phyloP scores from a whole-genome alignment of 2,888 invertebrate species.

The Eupsilia transversa region DNA sequence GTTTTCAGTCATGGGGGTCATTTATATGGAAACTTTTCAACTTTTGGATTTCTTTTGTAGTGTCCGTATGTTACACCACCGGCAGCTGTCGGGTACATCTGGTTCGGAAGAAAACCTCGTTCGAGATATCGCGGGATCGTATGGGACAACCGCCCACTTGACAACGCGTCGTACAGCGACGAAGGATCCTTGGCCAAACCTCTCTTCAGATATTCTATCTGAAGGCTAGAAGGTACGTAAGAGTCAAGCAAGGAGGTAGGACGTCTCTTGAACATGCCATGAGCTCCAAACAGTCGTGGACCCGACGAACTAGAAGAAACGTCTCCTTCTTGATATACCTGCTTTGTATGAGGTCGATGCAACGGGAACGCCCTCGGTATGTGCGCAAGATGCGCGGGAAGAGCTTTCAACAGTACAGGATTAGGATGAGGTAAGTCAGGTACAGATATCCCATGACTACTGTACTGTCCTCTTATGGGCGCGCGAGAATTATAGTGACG shows the following conservation, averaged over 20 bases:
- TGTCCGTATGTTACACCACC: constrained; percentile 87
- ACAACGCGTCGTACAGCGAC: constrained; percentile 84
- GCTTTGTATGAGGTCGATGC: constrained; percentile 81
- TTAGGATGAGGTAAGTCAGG: constrained; percentile 83
- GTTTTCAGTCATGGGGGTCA: constrained; percentile 62
- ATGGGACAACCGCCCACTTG: constrained; percentile 78
- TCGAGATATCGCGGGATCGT: constrained; percentile 81
- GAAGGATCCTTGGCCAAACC: constrained; percentile 85
- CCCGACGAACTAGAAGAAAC: constrained; percentile 72
- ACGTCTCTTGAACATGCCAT: constrained; percentile 77
- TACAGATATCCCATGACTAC: constrained; percentile 70
- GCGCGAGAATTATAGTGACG: constrained; percentile 81
- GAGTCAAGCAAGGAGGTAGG: constrained; percentile 91
- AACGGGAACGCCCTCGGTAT: constrained; percentile 84
- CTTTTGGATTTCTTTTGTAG: constrained; percentile 84
- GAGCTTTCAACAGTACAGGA: constrained; percentile 79
- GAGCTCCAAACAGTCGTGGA: constrained; percentile 76
- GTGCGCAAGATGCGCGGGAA: constrained; percentile 81
- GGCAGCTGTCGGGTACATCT: constrained; percentile 86
- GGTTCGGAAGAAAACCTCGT: constrained; percentile 87
- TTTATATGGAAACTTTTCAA: constrained; percentile 74
- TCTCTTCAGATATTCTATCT: constrained; percentile 86
- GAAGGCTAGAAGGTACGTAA: constrained; percentile 91
- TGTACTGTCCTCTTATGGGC: constrained; percentile 79
- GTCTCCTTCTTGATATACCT: constrained; percentile 79